Percentiles rank a stretch among this genome's conserved stretches.
Conservation (phyloP, 1,140 invertebrate species). For the Lerema accius region DNA sequence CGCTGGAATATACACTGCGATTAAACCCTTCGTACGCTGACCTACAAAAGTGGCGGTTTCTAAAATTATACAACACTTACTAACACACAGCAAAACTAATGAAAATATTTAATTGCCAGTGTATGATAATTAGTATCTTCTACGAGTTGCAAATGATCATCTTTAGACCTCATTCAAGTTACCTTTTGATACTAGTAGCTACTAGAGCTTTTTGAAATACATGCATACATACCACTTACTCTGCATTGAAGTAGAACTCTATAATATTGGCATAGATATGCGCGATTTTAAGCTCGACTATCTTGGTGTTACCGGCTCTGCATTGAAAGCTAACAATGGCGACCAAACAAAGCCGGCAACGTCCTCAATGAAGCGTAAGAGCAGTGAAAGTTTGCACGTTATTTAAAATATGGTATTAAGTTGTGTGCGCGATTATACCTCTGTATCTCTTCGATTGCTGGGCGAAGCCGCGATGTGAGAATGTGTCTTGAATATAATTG, state of each 20-base stretch:
- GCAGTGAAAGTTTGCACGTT: constrained; percentile 23
- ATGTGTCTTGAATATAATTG: constrained; percentile 40
- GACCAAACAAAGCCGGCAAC: constrained; percentile 13
- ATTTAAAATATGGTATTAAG: constrained; percentile 27
- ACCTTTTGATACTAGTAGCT: too few species aligned
- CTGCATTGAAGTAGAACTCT: too few species aligned
- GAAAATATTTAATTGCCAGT: too few species aligned
- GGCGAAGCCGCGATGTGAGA: constrained; percentile 43
- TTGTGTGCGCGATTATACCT: constrained; percentile 34
- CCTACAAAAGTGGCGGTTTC: neutral
- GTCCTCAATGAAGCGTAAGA: constrained; percentile 19
- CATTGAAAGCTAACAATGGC: constrained; percentile 18
- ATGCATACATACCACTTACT: too few species aligned
- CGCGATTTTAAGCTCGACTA: too few species aligned
- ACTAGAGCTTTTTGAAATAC: too few species aligned
- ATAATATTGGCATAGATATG: too few species aligned
- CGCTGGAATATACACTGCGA: constrained; percentile 11
- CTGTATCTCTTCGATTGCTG: constrained; percentile 34
- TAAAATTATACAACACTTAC: too few species aligned
- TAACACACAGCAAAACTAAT: too few species aligned
- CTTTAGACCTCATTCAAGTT: too few species aligned
- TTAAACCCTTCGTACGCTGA: constrained; percentile 14
- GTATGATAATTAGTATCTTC: too few species aligned
- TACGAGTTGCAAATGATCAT: too few species aligned
- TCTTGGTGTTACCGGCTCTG: neutral